Evolutionary conservation across 1,140 invertebrate genomes (phyloP), one percentile per base, ranked within the genome.

Genomic region (Cotesia glomerata): DNA sequence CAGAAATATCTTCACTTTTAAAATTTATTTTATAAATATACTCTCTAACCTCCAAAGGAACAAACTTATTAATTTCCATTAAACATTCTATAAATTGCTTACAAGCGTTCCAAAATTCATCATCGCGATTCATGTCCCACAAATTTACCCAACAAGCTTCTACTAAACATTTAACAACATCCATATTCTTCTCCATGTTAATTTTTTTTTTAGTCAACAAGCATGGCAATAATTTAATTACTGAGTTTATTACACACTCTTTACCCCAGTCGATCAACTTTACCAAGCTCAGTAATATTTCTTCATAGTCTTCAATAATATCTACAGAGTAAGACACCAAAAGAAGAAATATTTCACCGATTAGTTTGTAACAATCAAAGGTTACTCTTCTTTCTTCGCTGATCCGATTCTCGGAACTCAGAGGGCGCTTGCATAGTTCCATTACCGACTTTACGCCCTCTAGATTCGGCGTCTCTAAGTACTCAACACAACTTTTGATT

Each of bases 111-210:
- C 81, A 81, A 35, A 81, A 86, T 3, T 75, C n/a, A 18, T 75
- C 74, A 36, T 80, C 79, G 26, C 78, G 81, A 62, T 81, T 85
- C 58, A 75, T 75, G 5, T 71, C 67, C 54, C 82, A 76, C 8
- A 78, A 77, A 11, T 65, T 74, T 45, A 66, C 82, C 79, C 83
- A 85, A n/a, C 78, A 79, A 14, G 63, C 52, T 36, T 76, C 71
- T 16, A 82, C 75, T 32, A 79, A 70, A 61, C 63, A 68, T 73
- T 78, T 73, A 0, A 82, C 3, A 13, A 14, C 4, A 49, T 34
- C 14, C 32, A 11, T 26, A 9, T 45, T 13, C 14, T 8, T 36
- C 3, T 5, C 4, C 11, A 36, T 3, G 36, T n/a, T n/a, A n/a
- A 11, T 36, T 63, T 13, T 36, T 4, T 13, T 35, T 5, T 11